A percentile compares a stretch with the other conserved stretches of the same genome.
phyloP scores from a whole-genome alignment of 2,797 vertebrate genomes.

The Limosa lapponica region DNA sequence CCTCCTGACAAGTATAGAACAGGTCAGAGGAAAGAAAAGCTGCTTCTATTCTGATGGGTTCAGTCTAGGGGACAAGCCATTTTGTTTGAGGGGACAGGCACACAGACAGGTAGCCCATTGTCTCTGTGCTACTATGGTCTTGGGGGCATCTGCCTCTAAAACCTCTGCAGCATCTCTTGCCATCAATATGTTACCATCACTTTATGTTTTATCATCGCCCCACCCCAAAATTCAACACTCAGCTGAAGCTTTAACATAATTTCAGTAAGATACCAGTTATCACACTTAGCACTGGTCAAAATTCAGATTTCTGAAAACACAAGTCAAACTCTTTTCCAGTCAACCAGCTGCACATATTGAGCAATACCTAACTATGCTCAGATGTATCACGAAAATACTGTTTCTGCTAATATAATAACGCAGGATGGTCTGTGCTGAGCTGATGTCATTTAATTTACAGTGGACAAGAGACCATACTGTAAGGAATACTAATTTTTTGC shows the following conservation, averaged over 20 bases:
- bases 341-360: background rate
- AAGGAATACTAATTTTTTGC: background rate
- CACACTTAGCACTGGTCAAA: background rate
- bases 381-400: background rate
- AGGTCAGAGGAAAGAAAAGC: background rate
- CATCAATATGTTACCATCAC: background rate
- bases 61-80: background rate
- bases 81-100: background rate
- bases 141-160: background rate
- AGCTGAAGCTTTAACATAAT: background rate
- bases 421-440: background rate
- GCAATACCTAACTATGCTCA: background rate
- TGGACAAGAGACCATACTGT: background rate
- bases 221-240: background rate
- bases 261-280: background rate
- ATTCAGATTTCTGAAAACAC: background rate
- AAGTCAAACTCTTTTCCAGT: background rate
- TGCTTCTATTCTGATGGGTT: background rate
- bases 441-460: background rate
- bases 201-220: background rate
- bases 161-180: background rate
- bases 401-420: background rate
- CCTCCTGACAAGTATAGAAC: background rate
- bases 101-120: background rate
- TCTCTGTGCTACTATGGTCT: background rate